These are phyloP conservation scores for Acrocephalus arundinaceus DNA, from an alignment of 2,113 vertebrate species.

Conservation along the genomic window DNA sequence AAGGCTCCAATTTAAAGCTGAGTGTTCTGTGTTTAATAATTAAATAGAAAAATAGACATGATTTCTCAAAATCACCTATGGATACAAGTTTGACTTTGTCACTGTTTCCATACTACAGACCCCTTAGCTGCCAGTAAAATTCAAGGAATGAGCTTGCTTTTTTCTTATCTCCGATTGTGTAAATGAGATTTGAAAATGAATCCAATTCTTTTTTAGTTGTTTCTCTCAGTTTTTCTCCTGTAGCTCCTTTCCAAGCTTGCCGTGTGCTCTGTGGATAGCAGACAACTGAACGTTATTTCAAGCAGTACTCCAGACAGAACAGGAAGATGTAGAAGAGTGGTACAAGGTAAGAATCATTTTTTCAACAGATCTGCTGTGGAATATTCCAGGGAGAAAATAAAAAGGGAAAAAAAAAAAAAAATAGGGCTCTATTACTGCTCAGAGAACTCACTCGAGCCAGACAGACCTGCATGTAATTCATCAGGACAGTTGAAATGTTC, in stretches of 20 bases:
- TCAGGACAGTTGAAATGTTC: neutral
- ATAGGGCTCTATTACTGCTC: neutral
- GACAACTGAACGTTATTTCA: neutral
- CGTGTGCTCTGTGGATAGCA: neutral
- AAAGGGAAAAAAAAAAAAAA: neutral
- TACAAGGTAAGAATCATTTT: neutral
- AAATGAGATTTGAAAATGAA: neutral
- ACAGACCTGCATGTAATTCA: neutral
- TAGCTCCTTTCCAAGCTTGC: neutral
- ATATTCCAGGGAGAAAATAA: neutral
- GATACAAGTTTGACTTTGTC: neutral
- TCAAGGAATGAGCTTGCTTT: neutral
- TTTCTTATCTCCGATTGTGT: neutral
- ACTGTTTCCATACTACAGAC: neutral
- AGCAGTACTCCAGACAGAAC: neutral
- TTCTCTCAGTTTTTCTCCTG: neutral
- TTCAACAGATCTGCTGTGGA: neutral
- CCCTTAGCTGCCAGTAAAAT: neutral
- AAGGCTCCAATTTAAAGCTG: neutral
- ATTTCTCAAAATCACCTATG: neutral
- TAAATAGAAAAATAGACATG: neutral
- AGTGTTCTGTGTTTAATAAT: neutral
- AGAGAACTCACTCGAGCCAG: neutral
- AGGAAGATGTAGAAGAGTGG: neutral
- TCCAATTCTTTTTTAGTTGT: neutral